phyloP scores from a whole-genome alignment of 2,888 invertebrate species.

The Cosmorhoe ocellata region DNA sequence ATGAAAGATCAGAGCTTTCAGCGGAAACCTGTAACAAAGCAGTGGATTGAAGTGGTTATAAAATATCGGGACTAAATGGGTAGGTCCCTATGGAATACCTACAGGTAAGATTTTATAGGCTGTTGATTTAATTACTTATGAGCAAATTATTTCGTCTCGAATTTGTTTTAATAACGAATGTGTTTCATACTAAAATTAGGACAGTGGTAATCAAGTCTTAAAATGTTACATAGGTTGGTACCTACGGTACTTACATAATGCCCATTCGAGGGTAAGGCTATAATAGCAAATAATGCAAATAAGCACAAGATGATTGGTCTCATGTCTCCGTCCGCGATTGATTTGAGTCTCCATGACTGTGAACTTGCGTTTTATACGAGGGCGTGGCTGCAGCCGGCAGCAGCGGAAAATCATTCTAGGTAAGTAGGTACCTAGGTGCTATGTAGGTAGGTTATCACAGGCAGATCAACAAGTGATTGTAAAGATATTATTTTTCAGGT shows the following conservation, averaged over 20 bases:
- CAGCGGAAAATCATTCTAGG: slow-evolving; percentile 63
- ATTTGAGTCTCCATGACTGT: slow-evolving; percentile 69
- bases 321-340: slow-evolving; percentile 56
- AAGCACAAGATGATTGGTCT: slow-evolving; percentile 45
- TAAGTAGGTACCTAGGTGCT: too few species aligned
- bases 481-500: slow-evolving; percentile 16
- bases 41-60: too few species aligned
- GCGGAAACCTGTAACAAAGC: slow-evolving; percentile 45
- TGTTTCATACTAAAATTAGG: too few species aligned
- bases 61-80: too few species aligned
- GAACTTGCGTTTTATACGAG: slow-evolving; percentile 76
- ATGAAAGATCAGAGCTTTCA: slow-evolving; percentile 33
- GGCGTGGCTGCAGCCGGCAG: slow-evolving; percentile 67
- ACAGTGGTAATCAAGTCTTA: neutral
- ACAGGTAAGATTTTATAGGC: too few species aligned
- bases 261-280: slow-evolving; percentile 45
- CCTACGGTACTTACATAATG: slow-evolving; percentile 53
- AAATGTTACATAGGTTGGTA: neutral
- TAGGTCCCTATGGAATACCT: too few species aligned
- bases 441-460: too few species aligned
- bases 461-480: slow-evolving; percentile 44
- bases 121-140: too few species aligned
- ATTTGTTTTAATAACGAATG: too few species aligned
- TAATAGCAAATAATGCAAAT: slow-evolving; percentile 45
- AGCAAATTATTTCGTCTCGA: too few species aligned